phyloP scores from a whole-genome alignment of 2,888 invertebrate genomes.

The Drosophila ustulata region DNA sequence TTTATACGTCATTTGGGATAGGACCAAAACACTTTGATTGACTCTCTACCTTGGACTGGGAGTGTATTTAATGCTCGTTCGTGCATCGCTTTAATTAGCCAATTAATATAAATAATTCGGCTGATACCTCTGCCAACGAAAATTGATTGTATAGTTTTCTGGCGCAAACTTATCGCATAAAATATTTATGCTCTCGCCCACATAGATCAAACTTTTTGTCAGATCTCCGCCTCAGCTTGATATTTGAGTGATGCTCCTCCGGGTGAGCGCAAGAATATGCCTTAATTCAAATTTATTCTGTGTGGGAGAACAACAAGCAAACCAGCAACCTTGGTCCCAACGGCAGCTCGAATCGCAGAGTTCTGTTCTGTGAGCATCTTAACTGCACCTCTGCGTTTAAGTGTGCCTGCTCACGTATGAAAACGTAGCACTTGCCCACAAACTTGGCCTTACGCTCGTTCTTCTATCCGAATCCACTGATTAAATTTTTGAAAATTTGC shows the following conservation, averaged over 20 bases:
- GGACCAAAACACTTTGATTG: conserved; percentile 33
- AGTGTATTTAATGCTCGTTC: conserved; percentile 13
- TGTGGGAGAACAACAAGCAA: conserved; percentile 10
- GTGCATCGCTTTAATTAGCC: conserved; percentile 23
- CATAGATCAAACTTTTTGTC: neutral
- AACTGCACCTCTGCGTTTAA: conserved; percentile 55
- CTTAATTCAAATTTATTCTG: conserved; percentile 19
- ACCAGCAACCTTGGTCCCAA: conserved; percentile 1
- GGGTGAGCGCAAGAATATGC: neutral
- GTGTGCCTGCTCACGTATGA: conserved; percentile 50
- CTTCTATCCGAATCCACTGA: conserved; percentile 32
- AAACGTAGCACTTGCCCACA: conserved; percentile 41
- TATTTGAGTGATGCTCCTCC: conserved; percentile 19
- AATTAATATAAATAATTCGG: conserved; percentile 46
- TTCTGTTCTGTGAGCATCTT: conserved; percentile 28
- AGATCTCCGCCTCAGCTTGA: conserved; percentile 1
- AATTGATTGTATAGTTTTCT: conserved; percentile 24
- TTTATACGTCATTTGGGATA: conserved; percentile 22
- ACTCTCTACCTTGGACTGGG: neutral
- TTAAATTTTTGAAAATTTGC: conserved; percentile 45
- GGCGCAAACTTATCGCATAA: conserved; percentile 12
- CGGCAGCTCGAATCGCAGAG: conserved; percentile 20
- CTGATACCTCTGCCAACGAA: conserved; percentile 7
- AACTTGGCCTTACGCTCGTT: conserved; percentile 43
- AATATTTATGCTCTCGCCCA: conserved; percentile 23